Evolutionary conservation across 2,888 invertebrate species (phyloP).

Genomic region (Melinopterus prodromus): DNA sequence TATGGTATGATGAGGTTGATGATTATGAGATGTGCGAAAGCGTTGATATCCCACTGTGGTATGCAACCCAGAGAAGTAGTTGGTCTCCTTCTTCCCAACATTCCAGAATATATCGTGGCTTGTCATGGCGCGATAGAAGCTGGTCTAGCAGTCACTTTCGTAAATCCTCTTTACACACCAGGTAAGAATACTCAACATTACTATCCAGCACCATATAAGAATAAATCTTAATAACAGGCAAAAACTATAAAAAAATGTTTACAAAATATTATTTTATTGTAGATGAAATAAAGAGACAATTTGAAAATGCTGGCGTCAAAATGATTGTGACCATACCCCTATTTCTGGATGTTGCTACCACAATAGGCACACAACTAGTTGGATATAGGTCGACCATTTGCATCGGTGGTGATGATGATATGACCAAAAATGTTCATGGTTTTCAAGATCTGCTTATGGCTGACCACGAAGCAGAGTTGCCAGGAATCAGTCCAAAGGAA

Average conservation of each 20-base stretch:
- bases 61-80: conserved; percentile 70
- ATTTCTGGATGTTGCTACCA: conserved; percentile 68
- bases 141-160: conserved; percentile 72
- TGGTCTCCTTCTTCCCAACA: conserved; percentile 73
- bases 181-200: conserved; percentile 57
- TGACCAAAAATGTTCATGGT: conserved; percentile 56
- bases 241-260: not conserved
- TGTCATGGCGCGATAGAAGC: conserved; percentile 73
- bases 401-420: conserved; percentile 69
- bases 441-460: conserved; percentile 57
- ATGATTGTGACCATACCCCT: conserved; percentile 71
- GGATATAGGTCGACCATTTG: conserved; percentile 71
- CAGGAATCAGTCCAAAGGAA: conserved; percentile 62
- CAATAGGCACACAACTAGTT: conserved; percentile 64
- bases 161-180: conserved; percentile 74
- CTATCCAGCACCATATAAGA: too few relatives aligned
- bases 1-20: conserved; percentile 69
- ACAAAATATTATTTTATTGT: conserved; percentile 44
- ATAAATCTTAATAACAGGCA: too few relatives aligned
- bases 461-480: conserved; percentile 57
- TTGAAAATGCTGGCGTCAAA: conserved; percentile 69
- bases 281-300: conserved; percentile 73
- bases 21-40: conserved; percentile 67
- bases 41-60: conserved; percentile 65
- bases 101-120: conserved; percentile 74